Evolutionary conservation across 2,797 vertebrate genomes (phyloP).

Genomic region (Peromyscus aztecus): DNA sequence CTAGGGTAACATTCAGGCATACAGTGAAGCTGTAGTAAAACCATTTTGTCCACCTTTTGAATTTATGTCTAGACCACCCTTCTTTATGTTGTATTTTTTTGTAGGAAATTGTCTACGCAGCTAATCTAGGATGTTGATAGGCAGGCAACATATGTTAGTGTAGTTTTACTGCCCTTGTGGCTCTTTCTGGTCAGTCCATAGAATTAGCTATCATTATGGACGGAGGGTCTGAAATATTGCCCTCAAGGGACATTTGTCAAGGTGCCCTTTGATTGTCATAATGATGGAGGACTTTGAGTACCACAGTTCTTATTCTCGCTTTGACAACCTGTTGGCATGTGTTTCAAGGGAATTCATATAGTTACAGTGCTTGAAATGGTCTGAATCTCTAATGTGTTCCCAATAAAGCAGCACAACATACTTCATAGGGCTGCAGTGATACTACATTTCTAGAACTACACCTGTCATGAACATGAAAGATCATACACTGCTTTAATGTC

Average conservation of each 20-base stretch:
- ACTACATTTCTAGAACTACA: slow-evolving; percentile 32
- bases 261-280: neutral
- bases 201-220: neutral
- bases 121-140: neutral
- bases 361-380: neutral
- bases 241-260: neutral
- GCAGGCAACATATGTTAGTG: neutral
- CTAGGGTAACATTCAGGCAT: neutral
- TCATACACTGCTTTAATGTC: neutral
- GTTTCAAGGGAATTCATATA: neutral
- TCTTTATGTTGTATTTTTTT: neutral
- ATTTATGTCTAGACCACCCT: neutral
- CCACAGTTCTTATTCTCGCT: neutral
- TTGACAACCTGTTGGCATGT: neutral
- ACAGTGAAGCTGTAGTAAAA: slow-evolving; percentile 4
- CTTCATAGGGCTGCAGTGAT: neutral
- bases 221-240: neutral
- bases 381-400: neutral
- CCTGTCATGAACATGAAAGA: neutral
- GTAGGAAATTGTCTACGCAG: neutral
- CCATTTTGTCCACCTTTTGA: neutral
- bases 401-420: neutral
- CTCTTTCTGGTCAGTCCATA: neutral
- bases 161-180: neutral
- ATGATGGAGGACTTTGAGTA: neutral